These are phyloP conservation scores for Chauna torquata DNA, from an alignment of 2,113 vertebrate genomes.

Conservation along the genomic window DNA sequence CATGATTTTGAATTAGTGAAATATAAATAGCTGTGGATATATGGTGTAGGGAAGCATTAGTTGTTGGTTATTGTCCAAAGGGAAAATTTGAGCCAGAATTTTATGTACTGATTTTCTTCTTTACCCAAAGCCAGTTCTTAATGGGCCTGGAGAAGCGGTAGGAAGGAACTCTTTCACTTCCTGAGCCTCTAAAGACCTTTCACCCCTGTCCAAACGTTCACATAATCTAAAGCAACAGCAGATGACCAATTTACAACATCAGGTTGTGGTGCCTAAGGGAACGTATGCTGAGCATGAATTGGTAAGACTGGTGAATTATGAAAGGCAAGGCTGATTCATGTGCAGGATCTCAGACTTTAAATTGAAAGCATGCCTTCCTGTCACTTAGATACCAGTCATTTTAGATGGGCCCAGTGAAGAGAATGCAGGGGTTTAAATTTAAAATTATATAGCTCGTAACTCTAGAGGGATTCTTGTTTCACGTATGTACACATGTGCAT, in stretches of 20 bases:
- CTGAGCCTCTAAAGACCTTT: background rate
- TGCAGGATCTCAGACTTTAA: background rate
- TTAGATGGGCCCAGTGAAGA: background rate
- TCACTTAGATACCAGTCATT: background rate
- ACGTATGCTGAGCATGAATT: background rate
- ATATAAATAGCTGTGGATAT: background rate
- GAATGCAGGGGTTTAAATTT: background rate
- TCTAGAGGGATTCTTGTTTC: background rate
- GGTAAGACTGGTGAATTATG: slow-evolving; percentile 12
- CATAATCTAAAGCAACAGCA: background rate
- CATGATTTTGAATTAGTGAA: too few relatives aligned
- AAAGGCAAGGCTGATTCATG: slow-evolving; percentile 8
- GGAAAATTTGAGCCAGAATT: background rate
- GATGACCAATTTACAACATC: background rate
- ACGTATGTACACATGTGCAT: too few relatives aligned
- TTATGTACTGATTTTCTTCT: background rate
- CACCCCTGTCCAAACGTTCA: background rate
- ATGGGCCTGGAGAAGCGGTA: background rate
- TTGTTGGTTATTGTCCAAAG: background rate
- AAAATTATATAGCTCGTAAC: background rate
- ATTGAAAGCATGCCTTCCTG: background rate
- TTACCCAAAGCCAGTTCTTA: background rate
- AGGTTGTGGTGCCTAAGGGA: slow-evolving; percentile 5
- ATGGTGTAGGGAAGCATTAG: background rate
- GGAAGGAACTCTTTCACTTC: background rate